Evolutionary conservation across 2,888 invertebrate species (phyloP), one percentile per base, ranked within the genome.

Genomic region (Laothoe populi): DNA sequence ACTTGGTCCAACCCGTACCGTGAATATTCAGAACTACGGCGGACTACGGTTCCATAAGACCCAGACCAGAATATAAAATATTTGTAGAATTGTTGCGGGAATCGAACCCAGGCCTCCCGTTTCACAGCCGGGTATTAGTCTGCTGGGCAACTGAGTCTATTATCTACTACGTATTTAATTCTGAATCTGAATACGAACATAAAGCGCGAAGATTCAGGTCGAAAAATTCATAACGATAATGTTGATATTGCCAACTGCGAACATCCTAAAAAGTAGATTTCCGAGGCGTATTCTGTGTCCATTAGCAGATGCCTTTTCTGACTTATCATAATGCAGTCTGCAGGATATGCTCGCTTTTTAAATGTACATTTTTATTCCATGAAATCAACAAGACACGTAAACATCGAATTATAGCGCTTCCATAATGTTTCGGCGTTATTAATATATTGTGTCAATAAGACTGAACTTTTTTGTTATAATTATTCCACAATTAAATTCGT

Each of bases 281-380:
- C 4, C 11, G 53, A 2, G 48, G 48, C 24, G 24, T 24, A 16
- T 35, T 35, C 8, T 31, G 49, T 53, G 49, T 53, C 53, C 53
- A 53, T 53, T 53, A 53, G 53, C 53, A 11, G 35, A 53, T 35
- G 16, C 35, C 53, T 53, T 53, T 53, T 53, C 31, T 53, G 53
- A 35, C 35, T 53, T 53, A 49, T 45, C 31, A 35, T 53, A 31
- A 35, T 21, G 53, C 53, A 53, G 35, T 53, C 19, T 19, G 49
- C 8, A 4, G 53, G n/a, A 53, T 53, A 35, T 53, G 35, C 31
- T 31, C 31, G 8, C 49, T 16, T 49, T 53, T 53, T 19, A 31
- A 31, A 53, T 53, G 35, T 19, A 53, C 10, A 10, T 11, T 35
- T 49, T 16, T 26, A 1, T 26, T 8, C 13, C 19, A n/a, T 23